Conservation (phyloP, 2,888 invertebrate species). For the Seira sanloemensis region DNA sequence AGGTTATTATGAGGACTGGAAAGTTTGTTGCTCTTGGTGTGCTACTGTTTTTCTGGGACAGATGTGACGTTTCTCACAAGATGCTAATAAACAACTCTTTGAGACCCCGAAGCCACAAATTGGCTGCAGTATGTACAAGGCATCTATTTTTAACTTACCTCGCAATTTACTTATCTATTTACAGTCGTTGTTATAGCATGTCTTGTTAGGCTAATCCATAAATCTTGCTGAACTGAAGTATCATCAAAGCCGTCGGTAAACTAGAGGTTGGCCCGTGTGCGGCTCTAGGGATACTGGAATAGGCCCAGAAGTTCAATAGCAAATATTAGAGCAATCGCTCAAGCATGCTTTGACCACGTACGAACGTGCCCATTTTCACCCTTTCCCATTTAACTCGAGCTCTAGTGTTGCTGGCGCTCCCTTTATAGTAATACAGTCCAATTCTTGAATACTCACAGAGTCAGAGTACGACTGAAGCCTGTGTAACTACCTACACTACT, state of each 20-base stretch:
- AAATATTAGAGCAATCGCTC: conserved; percentile 13
- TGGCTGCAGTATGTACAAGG: neutral
- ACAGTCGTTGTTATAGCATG: conserved; percentile 17
- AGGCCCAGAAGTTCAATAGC: neutral
- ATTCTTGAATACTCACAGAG: too few relatives aligned
- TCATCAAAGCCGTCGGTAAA: conserved; percentile 16
- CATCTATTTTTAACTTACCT: neutral
- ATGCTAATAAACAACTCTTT: neutral
- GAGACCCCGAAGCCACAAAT: neutral
- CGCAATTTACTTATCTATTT: neutral
- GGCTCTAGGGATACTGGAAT: neutral
- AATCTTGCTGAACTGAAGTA: conserved; percentile 26
- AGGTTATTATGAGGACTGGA: neutral
- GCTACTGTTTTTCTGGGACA: neutral
- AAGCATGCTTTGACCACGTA: conserved; percentile 18
- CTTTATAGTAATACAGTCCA: too few relatives aligned
- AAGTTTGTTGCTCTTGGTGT: neutral
- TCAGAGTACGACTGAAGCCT: too few relatives aligned
- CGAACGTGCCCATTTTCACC: conserved; percentile 22
- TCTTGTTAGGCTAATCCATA: conserved; percentile 66
- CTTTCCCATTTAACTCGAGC: conserved; percentile 16
- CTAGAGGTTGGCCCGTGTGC: neutral
- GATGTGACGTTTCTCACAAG: neutral
- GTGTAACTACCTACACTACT: too few relatives aligned
- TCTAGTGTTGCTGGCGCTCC: too few relatives aligned